Evolutionary conservation across 2,797 vertebrate species (phyloP).

Genomic region (Graptemys geographica): DNA sequence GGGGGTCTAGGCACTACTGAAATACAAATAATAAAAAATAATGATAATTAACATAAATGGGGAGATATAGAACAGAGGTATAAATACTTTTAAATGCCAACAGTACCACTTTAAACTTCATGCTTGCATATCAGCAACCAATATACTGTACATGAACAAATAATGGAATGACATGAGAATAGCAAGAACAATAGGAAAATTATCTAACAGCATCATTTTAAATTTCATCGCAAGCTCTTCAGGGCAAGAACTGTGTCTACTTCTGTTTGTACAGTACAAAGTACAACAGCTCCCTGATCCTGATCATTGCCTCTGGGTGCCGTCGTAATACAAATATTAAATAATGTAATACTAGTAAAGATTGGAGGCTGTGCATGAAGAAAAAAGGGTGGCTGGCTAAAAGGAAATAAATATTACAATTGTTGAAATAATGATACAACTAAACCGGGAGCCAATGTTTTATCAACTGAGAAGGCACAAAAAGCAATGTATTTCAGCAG

Average conservation of each 20-base stretch:
- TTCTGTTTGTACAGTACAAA: not conserved
- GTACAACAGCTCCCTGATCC: not conserved
- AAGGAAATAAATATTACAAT: not conserved
- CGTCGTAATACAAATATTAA: not conserved
- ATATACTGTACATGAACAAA: not conserved
- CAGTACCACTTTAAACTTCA: not conserved
- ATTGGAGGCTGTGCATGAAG: not conserved
- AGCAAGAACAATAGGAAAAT: not conserved
- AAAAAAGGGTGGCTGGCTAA: not conserved
- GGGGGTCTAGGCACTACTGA: not conserved
- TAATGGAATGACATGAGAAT: not conserved
- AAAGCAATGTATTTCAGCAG: not conserved
- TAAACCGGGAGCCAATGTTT: not conserved
- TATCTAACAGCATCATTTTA: not conserved
- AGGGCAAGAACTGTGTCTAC: not conserved
- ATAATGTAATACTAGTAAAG: constrained; percentile 11
- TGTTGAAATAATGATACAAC: not conserved
- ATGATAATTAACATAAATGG: not conserved
- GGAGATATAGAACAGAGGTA: not conserved
- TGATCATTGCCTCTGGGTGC: not conserved
- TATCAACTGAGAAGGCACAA: not conserved
- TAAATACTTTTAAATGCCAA: not conserved
- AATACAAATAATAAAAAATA: not conserved
- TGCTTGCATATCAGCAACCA: not conserved
- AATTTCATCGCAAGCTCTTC: not conserved